Base-by-base conservation (phyloP, 2,888 invertebrate species). In the Trichogramma evanescens region DNA sequence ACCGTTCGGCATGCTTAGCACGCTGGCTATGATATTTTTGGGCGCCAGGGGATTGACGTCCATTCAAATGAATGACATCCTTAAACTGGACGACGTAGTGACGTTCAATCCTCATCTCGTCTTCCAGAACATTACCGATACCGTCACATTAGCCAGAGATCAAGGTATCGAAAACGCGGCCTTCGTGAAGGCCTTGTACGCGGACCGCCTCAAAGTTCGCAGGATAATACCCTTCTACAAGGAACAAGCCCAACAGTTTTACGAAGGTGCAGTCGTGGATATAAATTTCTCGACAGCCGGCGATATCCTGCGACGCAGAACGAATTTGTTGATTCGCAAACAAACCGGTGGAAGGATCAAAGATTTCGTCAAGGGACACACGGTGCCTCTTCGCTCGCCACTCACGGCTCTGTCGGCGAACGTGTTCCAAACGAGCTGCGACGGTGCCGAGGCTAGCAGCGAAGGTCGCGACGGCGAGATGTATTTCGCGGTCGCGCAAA, bases 71-170 rank as follows among this genome's bases (percentile, higher is more conserved):
- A 93, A 93, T 72, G 91, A 92, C 71, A 85, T 93, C 8, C 79
- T 93, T 0, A 86, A 87, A 69, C 79, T 93, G 10, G 93, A 93
- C 72, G 91, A 93, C 66, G 91, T 93, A 85, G 88, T 91, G 0
- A 91, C 91, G 0, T 93, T 94, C 71, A 94, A 93, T 77, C 93
- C 93, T 0, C 93, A 94, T 74, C 83, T 92, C 68, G 87, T 91
- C 0, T 86, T 93, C 68, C 89, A 89, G 74, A 93, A 93, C 72
- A 87, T 93, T 26, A 91, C 91, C 0, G 91, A 91, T 70, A 88
- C 91, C 0, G 87, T 91, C 42, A 85, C 88, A 65, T 80, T 85
- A 41, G 82, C 84, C 0, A 80, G 83, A 42, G 83, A 84, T 56
- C 82, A 86, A n/a, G 89, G 90, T 1, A 86, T 92, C 6, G 86